Percentiles rank a stretch among this genome's conserved stretches.
phyloP scores from a whole-genome alignment of 2,888 invertebrate species.

The Epinotia demarniana region DNA sequence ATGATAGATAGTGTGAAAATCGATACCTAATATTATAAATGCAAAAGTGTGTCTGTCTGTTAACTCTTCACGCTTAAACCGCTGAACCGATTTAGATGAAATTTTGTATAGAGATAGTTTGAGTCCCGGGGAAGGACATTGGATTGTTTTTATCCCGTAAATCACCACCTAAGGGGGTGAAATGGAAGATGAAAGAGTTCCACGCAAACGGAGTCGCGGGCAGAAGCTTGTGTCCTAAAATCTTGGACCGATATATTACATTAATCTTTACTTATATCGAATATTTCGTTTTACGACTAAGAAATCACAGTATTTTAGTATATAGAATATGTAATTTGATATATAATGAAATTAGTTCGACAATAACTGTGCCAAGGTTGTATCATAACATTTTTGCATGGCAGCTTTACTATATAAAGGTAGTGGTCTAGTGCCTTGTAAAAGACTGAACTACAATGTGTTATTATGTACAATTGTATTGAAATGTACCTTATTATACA shows the following conservation, averaged over 20 bases:
- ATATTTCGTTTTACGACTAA: slow-evolving; percentile 22
- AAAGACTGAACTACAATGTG: slow-evolving; percentile 64
- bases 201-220: no score
- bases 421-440: slow-evolving; percentile 65
- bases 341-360: slow-evolving; percentile 12
- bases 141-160: no score
- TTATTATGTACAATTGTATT: slow-evolving; percentile 40
- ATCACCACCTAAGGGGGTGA: no score
- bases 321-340: slow-evolving; percentile 31
- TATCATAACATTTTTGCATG: slow-evolving; percentile 44
- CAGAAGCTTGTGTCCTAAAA: background rate
- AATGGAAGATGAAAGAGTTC: no score
- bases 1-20: no score
- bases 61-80: no score
- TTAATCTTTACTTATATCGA: slow-evolving; percentile 10
- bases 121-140: no score
- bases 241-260: slow-evolving; percentile 6
- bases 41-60: no score
- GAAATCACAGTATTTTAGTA: slow-evolving; percentile 42
- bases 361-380: slow-evolving; percentile 43
- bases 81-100: no score
- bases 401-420: slow-evolving; percentile 55
- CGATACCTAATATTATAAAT: no score
- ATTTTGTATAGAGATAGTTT: no score
- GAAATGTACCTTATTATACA: slow-evolving; percentile 28